A percentile compares a stretch with the other conserved stretches of the same genome.
phyloP scores from a whole-genome alignment of 30 jellyfish, hydroid and myxozoan species.

The Cassiopea andromeda region DNA sequence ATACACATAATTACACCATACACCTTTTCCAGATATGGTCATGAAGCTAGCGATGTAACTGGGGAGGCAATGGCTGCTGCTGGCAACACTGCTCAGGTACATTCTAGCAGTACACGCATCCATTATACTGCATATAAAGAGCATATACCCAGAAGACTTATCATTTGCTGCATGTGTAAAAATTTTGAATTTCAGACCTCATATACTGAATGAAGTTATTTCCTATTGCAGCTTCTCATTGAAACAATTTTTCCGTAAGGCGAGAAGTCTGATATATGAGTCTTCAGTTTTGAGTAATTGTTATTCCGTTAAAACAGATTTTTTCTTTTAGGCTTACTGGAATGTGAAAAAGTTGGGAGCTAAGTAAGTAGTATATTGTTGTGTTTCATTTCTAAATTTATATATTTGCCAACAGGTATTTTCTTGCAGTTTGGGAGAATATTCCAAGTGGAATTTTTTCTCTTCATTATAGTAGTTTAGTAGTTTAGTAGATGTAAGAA shows the following conservation, averaged over 20 bases:
- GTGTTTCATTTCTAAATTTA: background rate
- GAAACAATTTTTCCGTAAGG: background rate
- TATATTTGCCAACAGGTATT: background rate
- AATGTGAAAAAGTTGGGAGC: slow-evolving; percentile 92
- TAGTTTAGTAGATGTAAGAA: background rate
- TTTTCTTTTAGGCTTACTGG: slow-evolving; percentile 78
- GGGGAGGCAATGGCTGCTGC: slow-evolving; percentile 97
- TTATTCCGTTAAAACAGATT: background rate
- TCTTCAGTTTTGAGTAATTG: background rate
- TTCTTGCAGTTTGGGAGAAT: background rate
- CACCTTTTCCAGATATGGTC: slow-evolving; percentile 74
- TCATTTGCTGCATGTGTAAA: background rate
- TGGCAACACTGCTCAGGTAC: slow-evolving; percentile 91
- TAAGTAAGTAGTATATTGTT: slow-evolving; percentile 69
- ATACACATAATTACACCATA: too few species aligned
- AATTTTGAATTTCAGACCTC: background rate
- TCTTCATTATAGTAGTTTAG: background rate
- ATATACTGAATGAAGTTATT: too few species aligned
- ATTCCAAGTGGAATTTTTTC: background rate
- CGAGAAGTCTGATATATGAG: background rate
- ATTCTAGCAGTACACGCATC: background rate
- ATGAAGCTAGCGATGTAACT: slow-evolving; percentile 92
- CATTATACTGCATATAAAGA: too few species aligned
- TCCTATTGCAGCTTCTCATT: background rate
- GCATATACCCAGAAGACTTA: background rate